Evolutionary conservation across 2,888 invertebrate genomes (phyloP).

Genomic region (Coleophora flavipennella): DNA sequence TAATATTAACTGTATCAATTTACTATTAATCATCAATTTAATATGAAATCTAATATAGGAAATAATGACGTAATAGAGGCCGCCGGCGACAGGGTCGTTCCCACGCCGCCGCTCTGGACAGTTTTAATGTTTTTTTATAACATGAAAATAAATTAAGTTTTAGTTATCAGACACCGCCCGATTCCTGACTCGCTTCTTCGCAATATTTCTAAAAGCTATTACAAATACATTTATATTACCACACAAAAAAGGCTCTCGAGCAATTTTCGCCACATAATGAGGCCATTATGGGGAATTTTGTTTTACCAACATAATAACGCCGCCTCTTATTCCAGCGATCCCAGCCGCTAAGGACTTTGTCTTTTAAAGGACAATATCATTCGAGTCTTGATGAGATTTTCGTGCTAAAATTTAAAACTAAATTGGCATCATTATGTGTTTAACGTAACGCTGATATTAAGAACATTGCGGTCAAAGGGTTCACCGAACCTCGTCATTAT

Average conservation of each 20-base stretch:
- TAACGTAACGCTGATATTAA: slow-evolving; percentile 59
- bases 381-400: slow-evolving; percentile 64
- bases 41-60: slow-evolving; percentile 69
- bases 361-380: slow-evolving; percentile 69
- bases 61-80: slow-evolving; percentile 71
- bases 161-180: slow-evolving; percentile 63
- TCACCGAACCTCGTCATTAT: slow-evolving; percentile 19
- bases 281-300: slow-evolving; percentile 71
- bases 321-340: slow-evolving; percentile 64
- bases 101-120: slow-evolving; percentile 59
- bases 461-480: slow-evolving; percentile 50
- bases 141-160: slow-evolving; percentile 70
- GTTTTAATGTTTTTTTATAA: slow-evolving; percentile 45
- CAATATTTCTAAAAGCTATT: slow-evolving; percentile 73
- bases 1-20: slow-evolving; percentile 55
- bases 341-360: slow-evolving; percentile 57
- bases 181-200: slow-evolving; percentile 63
- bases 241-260: slow-evolving; percentile 68
- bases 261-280: slow-evolving; percentile 74
- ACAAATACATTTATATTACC: slow-evolving; percentile 71
- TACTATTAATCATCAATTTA: slow-evolving; percentile 67
- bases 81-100: slow-evolving; percentile 69
- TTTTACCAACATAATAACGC: slow-evolving; percentile 73
- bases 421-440: slow-evolving; percentile 65
- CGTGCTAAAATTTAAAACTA: slow-evolving; percentile 67